A percentile compares a stretch with the other conserved stretches of the same genome.
phyloP scores from a whole-genome alignment of 37 sponge, comb jelly and placozoan genomes.

The Geodia barretti region DNA sequence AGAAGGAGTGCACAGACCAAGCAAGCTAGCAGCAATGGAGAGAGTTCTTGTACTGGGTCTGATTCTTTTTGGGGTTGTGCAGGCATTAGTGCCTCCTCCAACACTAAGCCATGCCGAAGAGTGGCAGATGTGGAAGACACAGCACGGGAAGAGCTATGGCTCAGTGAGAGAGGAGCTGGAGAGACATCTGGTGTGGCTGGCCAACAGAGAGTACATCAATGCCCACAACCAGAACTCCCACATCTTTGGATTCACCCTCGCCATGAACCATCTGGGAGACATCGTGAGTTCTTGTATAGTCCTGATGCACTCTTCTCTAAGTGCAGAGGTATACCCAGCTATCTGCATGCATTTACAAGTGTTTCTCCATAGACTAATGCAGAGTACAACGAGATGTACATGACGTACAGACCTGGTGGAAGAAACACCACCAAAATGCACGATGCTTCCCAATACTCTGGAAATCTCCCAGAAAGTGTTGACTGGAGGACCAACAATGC shows the following conservation, averaged over 20 bases:
- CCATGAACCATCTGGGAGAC: conserved; percentile 74
- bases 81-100: too few relatives aligned
- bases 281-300: conserved; percentile 30
- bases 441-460: not conserved
- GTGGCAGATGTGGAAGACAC: conserved; percentile 59
- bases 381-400: conserved; percentile 1
- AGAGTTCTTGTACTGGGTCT: too few relatives aligned
- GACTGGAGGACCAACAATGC: conserved; percentile 45
- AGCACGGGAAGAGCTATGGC: conserved; percentile 44
- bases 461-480: conserved; percentile 19
- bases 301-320: too few relatives aligned
- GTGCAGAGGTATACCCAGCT: too few relatives aligned
- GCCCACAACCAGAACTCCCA: conserved; percentile 62
- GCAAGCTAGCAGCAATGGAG: too few relatives aligned
- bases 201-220: conserved; percentile 69
- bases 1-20: too few relatives aligned
- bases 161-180: conserved; percentile 29
- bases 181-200: conserved; percentile 39
- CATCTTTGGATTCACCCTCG: conserved; percentile 64
- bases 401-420: not conserved
- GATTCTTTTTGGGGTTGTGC: too few relatives aligned
- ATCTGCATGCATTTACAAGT: too few relatives aligned
- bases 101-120: too few relatives aligned
- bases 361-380: not conserved
- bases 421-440: not conserved